A percentile compares a stretch with the other conserved stretches of the same genome.
phyloP scores from a whole-genome alignment of 2,113 vertebrate species.

The Carollia perspicillata region DNA sequence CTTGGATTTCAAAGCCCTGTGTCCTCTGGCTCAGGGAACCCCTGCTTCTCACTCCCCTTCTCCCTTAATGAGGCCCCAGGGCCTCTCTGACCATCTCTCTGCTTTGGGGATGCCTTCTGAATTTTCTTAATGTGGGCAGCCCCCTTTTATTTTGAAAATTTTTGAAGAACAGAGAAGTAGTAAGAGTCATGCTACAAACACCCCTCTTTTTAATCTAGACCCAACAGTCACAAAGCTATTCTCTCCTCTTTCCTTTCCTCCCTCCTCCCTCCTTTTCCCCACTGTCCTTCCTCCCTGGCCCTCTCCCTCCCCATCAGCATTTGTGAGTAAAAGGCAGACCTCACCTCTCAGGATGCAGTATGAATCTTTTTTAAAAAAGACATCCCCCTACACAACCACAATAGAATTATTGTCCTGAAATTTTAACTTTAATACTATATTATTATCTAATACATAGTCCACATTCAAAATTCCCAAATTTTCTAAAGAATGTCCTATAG shows the following conservation, averaged over 20 bases:
- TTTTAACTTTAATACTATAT: neutral
- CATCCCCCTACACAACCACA: neutral
- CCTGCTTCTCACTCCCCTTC: accelerated
- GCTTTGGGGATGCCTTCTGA: neutral
- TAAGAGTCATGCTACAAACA: neutral
- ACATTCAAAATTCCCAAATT: neutral
- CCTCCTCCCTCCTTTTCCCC: neutral
- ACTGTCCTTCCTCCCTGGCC: accelerated
- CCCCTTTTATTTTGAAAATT: neutral
- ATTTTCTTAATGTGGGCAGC: neutral
- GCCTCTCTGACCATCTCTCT: too few relatives aligned
- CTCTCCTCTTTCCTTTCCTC: neutral
- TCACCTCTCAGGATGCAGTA: neutral
- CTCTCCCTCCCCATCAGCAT: neutral
- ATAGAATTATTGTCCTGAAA: neutral
- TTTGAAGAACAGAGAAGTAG: neutral
- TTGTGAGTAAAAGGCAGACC: neutral
- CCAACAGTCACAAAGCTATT: neutral
- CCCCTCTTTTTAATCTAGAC: neutral
- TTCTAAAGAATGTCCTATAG: neutral
- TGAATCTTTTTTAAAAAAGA: neutral
- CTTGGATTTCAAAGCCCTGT: neutral
- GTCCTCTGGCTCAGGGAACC: neutral
- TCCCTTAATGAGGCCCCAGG: accelerated
- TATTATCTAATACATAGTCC: neutral